These are phyloP conservation scores for Gopherus evgoodei DNA, from an alignment of 2,113 vertebrate genomes.

Conservation along the genomic window DNA sequence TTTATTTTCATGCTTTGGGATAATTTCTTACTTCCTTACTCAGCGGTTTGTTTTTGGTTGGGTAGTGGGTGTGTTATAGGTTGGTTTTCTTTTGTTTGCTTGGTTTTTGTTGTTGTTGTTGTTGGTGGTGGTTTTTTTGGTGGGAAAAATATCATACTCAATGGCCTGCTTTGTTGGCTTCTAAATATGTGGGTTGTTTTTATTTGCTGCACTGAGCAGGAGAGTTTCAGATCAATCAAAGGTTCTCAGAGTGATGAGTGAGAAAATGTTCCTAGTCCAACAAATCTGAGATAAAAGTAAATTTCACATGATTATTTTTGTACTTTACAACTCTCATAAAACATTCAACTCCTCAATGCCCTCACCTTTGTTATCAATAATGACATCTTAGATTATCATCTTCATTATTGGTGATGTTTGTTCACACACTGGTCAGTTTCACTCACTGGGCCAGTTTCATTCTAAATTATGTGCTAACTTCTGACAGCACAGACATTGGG, in stretches of 20 bases:
- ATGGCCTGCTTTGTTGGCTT: background rate
- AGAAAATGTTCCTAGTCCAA: background rate
- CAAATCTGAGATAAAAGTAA: constrained; percentile 3
- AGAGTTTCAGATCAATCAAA: background rate
- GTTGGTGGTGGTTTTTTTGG: accelerated
- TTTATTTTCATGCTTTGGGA: accelerated
- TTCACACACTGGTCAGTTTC: background rate
- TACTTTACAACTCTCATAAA: background rate
- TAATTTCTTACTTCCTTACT: background rate
- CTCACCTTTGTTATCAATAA: background rate
- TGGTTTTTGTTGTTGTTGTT: background rate
- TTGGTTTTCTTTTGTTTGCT: background rate
- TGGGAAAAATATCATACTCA: background rate
- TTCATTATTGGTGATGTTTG: background rate
- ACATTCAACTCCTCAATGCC: background rate
- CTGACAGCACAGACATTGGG: background rate
- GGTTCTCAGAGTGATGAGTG: background rate
- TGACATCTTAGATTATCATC: background rate
- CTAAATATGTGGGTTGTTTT: background rate
- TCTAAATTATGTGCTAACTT: background rate
- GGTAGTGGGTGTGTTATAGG: background rate
- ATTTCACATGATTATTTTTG: background rate
- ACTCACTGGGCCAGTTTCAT: background rate
- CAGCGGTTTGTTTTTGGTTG: background rate
- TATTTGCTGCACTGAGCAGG: background rate